Evolutionary conservation across 2,888 invertebrate species (phyloP).

Genomic region (Ceriagrion tenellum): DNA sequence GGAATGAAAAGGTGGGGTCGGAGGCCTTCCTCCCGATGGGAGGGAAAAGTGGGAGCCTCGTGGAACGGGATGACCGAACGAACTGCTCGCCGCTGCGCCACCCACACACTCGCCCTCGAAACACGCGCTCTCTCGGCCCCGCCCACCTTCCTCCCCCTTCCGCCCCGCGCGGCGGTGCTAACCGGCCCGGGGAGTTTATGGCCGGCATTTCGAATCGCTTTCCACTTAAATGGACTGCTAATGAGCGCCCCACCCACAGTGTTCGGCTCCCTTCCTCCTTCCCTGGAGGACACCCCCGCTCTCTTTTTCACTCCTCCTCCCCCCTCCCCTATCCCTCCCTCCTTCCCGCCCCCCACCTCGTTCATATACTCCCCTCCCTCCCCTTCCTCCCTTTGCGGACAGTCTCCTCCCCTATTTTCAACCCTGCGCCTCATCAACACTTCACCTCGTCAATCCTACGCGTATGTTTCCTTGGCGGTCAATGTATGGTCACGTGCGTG

Average conservation of each 20-base stretch:
- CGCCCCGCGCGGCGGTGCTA: not conserved
- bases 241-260: conserved; percentile 10
- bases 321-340: not conserved
- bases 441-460: not conserved
- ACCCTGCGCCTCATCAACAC: not conserved
- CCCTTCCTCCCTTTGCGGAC: too few species aligned
- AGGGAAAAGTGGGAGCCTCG: too few species aligned
- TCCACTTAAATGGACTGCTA: conserved; percentile 49
- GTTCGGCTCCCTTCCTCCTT: not conserved
- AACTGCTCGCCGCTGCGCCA: too few species aligned
- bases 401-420: too few species aligned
- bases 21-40: too few species aligned
- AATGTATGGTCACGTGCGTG: too few species aligned
- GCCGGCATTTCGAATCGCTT: conserved; percentile 54
- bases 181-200: conserved; percentile 20
- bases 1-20: too few species aligned
- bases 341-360: not conserved
- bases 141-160: not conserved
- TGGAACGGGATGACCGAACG: too few species aligned
- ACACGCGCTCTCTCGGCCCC: not conserved
- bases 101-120: too few species aligned
- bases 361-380: too few species aligned
- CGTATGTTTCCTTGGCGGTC: not conserved
- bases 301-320: too few species aligned
- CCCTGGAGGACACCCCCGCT: not conserved